Percentiles rank a stretch among this genome's conserved stretches.
Evolutionary conservation across 2,888 invertebrate genomes (phyloP).

Genomic region (Athalia circularis): DNA sequence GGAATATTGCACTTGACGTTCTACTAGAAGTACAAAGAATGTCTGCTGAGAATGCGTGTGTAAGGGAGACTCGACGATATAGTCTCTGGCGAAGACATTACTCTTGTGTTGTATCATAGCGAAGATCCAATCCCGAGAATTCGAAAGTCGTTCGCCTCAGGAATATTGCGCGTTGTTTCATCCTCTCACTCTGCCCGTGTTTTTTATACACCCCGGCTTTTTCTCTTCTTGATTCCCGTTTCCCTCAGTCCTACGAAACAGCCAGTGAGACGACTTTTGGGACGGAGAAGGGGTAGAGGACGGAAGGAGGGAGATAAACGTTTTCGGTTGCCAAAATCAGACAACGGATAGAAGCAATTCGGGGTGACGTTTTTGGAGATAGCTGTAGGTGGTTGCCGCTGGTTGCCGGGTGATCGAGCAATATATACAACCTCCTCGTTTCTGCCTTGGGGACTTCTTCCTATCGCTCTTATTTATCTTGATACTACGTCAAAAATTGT

Average conservation of each 20-base stretch:
- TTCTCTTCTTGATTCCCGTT: slow-evolving; percentile 12
- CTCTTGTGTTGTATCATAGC: slow-evolving; percentile 31
- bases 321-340: slow-evolving; percentile 63
- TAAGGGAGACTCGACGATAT: no score
- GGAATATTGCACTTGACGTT: background rate
- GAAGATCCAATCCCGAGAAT: slow-evolving; percentile 36
- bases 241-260: slow-evolving; percentile 21
- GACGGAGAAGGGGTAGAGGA: slow-evolving; percentile 18
- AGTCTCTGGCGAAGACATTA: slow-evolving; percentile 17
- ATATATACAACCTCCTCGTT: slow-evolving; percentile 49
- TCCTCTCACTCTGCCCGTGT: slow-evolving; percentile 20
- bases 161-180: slow-evolving; percentile 38
- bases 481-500: slow-evolving; percentile 50
- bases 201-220: slow-evolving; percentile 3
- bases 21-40: background rate
- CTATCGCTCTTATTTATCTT: slow-evolving; percentile 57
- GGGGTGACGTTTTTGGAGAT: slow-evolving; percentile 59
- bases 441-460: slow-evolving; percentile 50
- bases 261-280: slow-evolving; percentile 2
- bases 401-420: slow-evolving; percentile 47
- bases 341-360: slow-evolving; percentile 58
- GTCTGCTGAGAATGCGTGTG: slow-evolving; percentile 4
- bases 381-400: slow-evolving; percentile 48
- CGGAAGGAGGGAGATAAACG: slow-evolving; percentile 39
- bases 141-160: slow-evolving; percentile 33